These are phyloP conservation scores for Camelus dromedarius DNA, from an alignment of 2,113 vertebrate species.

Conservation along the genomic window DNA sequence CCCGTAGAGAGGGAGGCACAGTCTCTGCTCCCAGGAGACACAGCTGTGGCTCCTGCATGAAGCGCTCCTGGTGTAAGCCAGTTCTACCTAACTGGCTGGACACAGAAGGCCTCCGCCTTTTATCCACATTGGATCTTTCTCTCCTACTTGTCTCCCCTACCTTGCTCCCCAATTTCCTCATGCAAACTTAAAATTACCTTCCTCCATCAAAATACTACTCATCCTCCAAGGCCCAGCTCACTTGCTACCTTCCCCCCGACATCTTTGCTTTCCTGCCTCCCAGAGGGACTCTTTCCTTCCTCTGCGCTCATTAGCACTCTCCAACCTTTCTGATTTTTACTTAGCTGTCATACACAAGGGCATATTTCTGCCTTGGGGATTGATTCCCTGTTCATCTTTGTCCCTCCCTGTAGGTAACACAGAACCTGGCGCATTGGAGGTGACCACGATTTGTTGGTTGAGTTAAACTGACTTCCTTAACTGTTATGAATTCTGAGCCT, in stretches of 20 bases:
- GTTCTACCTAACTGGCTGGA: neutral
- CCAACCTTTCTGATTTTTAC: neutral
- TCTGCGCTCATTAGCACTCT: neutral
- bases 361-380: neutral
- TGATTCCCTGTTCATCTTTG: neutral
- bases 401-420: neutral
- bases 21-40: neutral
- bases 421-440: neutral
- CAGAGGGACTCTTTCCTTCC: neutral
- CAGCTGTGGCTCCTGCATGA: neutral
- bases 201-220: neutral
- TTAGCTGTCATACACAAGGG: neutral
- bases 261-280: neutral
- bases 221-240: neutral
- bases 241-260: neutral
- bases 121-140: neutral
- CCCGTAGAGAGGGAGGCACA: accelerated
- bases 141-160: neutral
- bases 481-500: neutral
- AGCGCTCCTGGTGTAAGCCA: neutral
- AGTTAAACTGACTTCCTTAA: neutral
- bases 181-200: neutral
- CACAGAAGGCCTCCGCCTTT: neutral
- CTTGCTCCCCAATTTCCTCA: neutral
- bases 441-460: neutral